Evolutionary conservation across 2,797 vertebrate species (phyloP).

Genomic region (Poecilia wingei): DNA sequence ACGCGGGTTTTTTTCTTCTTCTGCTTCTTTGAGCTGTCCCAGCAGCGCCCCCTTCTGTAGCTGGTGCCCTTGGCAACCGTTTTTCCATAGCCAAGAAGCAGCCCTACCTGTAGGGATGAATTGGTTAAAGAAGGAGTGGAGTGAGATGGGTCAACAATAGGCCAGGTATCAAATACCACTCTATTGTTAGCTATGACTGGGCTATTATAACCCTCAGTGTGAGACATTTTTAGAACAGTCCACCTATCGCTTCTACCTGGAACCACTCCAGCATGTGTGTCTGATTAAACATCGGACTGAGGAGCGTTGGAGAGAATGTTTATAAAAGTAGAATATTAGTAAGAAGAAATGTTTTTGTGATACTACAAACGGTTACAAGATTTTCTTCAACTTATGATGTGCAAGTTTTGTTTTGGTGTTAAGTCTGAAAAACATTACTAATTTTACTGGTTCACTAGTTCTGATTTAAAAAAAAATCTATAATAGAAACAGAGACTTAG

Average conservation of each 20-base stretch:
- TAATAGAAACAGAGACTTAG: background rate
- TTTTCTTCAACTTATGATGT: background rate
- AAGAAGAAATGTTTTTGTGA: background rate
- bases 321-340: background rate
- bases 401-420: background rate
- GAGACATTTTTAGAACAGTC: conserved; percentile 63
- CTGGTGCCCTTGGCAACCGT: background rate
- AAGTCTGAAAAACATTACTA: background rate
- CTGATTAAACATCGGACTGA: conserved; percentile 12
- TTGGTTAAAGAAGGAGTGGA: conserved; percentile 67
- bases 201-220: conserved; percentile 69
- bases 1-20: background rate
- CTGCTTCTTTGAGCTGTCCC: background rate
- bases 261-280: conserved; percentile 28
- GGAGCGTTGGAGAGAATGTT: background rate
- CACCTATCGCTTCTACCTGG: conserved; percentile 41
- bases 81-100: background rate
- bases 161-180: conserved; percentile 76
- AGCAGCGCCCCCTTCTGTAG: background rate
- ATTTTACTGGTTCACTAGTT: background rate
- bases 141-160: conserved; percentile 65
- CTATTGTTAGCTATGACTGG: conserved; percentile 77
- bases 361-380: background rate
- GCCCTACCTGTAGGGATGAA: conserved; percentile 36
- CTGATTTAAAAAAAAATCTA: background rate